Base-by-base conservation (phyloP, 2,888 invertebrate species). In the Neocrepidodera transversa region DNA sequence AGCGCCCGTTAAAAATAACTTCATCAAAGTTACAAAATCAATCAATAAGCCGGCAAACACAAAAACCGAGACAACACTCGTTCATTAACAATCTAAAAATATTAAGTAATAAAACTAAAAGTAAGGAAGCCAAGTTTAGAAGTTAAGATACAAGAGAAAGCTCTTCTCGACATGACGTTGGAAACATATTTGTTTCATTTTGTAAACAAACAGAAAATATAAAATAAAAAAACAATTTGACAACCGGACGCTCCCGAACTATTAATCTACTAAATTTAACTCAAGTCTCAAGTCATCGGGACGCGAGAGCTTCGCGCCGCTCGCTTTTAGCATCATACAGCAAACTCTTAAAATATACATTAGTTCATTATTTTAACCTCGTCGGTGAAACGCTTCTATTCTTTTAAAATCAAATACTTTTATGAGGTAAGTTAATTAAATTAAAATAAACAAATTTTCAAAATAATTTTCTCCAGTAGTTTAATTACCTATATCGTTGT, bases 181-280 rank as follows among this genome's bases (percentile, higher is more conserved):
- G 17, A 14, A n/a, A 47, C 50, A 43, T 38, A 43, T 61, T 63
- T 58, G 47, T 54, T 64, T 60, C 64, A 67, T 71, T 70, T 68
- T 60, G 70, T 73, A 72, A 70, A 73, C 67, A 71, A 62, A 54
- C 50, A 50, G 17, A 47, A 54, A 45, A 36, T 13, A 36, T 45
- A 36, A 54, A 69, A 65, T 60, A 67, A 70, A 67, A 62, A 68
- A 69, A 60, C 65, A 72, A 74, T 74, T 74, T 74, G 74, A 76
- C 74, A 74, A 74, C 72, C 76, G 76, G 75, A 75, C 75, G 74
- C 68, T 74, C 72, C 75, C 76, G 75, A 77, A 74, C 74, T 70
- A 69, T 61, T 56, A 63, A 67, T 67, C 66, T 69, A 73, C 75
- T 76, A 76, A 76, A 72, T 70, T 76, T 76, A 76, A 74, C 75